phyloP scores from a whole-genome alignment of 2,797 vertebrate species.

The Hemibagrus guttatus region DNA sequence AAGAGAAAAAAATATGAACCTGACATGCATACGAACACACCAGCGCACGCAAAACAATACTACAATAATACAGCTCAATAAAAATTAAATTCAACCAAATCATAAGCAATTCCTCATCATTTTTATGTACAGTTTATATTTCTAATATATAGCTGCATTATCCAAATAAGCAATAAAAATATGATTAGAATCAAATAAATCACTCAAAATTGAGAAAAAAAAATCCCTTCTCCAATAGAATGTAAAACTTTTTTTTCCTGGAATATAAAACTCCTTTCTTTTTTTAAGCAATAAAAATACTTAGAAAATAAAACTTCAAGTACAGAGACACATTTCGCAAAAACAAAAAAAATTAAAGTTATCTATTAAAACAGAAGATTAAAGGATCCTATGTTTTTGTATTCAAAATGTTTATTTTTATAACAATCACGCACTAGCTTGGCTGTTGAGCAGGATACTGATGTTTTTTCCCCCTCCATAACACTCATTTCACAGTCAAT shows the following conservation, averaged over 20 bases:
- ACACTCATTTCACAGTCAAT: slow-evolving; percentile 47
- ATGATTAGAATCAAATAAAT: slow-evolving; percentile 70
- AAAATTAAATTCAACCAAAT: slow-evolving; percentile 55
- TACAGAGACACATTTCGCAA: slow-evolving; percentile 54
- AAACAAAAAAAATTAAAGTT: slow-evolving; percentile 46
- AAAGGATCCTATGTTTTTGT: background rate
- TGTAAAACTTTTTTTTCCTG: slow-evolving; percentile 60
- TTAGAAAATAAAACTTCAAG: slow-evolving; percentile 58
- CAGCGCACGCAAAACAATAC: slow-evolving; percentile 69
- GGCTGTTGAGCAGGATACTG: slow-evolving; percentile 15
- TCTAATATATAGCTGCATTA: slow-evolving; percentile 40
- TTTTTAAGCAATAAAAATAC: slow-evolving; percentile 55
- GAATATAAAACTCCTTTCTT: slow-evolving; percentile 60
- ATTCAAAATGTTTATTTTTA: slow-evolving; percentile 1
- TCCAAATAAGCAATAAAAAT: slow-evolving; percentile 59
- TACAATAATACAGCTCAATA: slow-evolving; percentile 64
- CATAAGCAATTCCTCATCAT: slow-evolving; percentile 35
- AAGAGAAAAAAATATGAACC: slow-evolving; percentile 63
- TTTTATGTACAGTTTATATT: slow-evolving; percentile 61
- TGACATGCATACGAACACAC: slow-evolving; percentile 77
- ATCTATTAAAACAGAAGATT: slow-evolving; percentile 23
- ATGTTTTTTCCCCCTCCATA: background rate
- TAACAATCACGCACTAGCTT: slow-evolving; percentile 39
- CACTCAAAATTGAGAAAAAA: slow-evolving; percentile 68
- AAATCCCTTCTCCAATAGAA: slow-evolving; percentile 64